phyloP scores from a whole-genome alignment of 53 echinoderm and acorn worm species.

The Mesocentrotus franciscanus region DNA sequence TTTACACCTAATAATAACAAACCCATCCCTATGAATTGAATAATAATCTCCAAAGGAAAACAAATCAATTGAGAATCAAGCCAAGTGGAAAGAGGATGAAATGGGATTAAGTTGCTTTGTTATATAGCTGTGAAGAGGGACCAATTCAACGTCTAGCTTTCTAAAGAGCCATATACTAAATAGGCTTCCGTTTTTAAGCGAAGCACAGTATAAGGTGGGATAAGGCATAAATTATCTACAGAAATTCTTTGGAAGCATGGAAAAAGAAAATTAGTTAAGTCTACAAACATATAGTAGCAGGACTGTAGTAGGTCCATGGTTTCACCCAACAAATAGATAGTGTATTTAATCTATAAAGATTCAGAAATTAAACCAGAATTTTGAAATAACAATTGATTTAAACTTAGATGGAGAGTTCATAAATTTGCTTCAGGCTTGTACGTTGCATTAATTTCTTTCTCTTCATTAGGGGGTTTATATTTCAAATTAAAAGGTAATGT shows the following conservation, averaged over 20 bases:
- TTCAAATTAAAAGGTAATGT: not conserved
- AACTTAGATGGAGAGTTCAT: not conserved
- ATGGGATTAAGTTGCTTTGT: not conserved
- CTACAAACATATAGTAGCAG: not conserved
- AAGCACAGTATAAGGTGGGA: not conserved
- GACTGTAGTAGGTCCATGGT: not conserved
- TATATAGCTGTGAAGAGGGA: not conserved
- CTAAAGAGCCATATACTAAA: not conserved
- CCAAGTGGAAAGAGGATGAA: not conserved
- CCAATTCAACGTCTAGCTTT: not conserved
- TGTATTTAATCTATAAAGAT: not conserved
- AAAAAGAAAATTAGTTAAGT: not conserved
- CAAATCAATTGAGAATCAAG: conserved; percentile 18
- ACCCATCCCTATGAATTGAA: not conserved
- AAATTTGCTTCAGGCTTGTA: not conserved
- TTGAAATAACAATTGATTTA: not conserved
- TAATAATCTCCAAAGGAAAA: not conserved
- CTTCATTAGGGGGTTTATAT: not conserved
- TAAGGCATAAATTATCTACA: not conserved
- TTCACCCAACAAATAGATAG: not conserved
- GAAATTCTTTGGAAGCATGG: not conserved
- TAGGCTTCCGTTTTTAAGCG: not conserved
- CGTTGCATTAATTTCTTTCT: not conserved
- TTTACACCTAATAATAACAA: not conserved
- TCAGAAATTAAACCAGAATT: not conserved